Conservation (phyloP, 2,113 vertebrate species). For the Eira barbara region DNA sequence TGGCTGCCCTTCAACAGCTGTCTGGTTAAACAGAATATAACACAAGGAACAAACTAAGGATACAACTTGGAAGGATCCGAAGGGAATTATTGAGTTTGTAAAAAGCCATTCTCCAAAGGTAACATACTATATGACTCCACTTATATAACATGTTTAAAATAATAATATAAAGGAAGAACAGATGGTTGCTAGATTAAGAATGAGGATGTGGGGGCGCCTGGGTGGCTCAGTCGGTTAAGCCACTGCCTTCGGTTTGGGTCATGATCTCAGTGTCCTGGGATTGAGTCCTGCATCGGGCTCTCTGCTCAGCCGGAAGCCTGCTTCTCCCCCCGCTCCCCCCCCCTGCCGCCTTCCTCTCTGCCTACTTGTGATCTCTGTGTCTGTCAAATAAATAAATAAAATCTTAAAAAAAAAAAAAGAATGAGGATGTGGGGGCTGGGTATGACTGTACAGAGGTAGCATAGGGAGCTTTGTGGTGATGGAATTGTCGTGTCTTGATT, state of each 20-base stretch:
- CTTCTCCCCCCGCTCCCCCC: too few species aligned
- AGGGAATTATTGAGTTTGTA: neutral
- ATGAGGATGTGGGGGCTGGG: too few species aligned
- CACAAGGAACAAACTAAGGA: neutral
- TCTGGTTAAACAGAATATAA: neutral
- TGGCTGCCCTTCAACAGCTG: neutral
- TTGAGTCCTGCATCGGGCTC: too few species aligned
- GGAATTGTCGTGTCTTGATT: neutral
- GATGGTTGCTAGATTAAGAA: neutral
- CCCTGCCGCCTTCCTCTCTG: too few species aligned
- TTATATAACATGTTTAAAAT: neutral
- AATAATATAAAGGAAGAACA: neutral
- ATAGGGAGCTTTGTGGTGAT: neutral
- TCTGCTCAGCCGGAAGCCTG: too few species aligned
- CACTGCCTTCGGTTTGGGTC: too few species aligned
- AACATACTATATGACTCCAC: neutral
- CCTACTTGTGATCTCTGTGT: too few species aligned
- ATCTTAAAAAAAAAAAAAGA: too few species aligned
- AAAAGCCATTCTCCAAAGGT: slow-evolving; percentile 2
- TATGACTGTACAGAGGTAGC: neutral
- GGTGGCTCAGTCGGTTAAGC: too few species aligned
- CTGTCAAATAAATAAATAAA: too few species aligned
- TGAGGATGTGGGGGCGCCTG: too few species aligned
- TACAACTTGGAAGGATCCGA: neutral
- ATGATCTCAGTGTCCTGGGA: too few species aligned